Conservation (phyloP, 1,140 invertebrate genomes). For the Hycleus cichorii region DNA sequence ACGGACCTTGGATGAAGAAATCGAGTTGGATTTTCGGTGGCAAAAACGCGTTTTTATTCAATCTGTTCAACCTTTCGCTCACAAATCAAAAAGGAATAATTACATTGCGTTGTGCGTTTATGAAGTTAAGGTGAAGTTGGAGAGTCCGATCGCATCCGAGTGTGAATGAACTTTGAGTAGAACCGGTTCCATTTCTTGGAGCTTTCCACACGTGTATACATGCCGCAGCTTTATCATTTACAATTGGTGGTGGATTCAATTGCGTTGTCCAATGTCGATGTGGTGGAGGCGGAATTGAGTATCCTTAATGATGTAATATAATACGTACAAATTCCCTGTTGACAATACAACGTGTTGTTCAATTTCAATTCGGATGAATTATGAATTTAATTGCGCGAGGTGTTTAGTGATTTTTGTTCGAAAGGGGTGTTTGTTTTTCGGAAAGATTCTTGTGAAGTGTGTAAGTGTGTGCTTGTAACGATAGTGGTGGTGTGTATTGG, state of each 20-base stretch:
- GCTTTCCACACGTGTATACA: constrained; percentile 25
- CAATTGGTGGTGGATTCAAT: background rate
- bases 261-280: background rate
- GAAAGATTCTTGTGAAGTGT: background rate
- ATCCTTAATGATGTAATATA: background rate
- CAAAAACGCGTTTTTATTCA: no score
- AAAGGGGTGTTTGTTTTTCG: background rate
- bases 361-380: background rate
- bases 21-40: background rate
- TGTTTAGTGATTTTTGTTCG: background rate
- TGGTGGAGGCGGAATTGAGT: background rate
- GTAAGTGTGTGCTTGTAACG: no score
- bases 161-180: constrained; percentile 29
- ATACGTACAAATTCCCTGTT: background rate
- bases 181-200: constrained; percentile 27
- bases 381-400: background rate
- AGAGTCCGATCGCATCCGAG: constrained; percentile 21
- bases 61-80: background rate
- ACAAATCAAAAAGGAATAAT: constrained; percentile 22
- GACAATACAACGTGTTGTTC: background rate
- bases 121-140: constrained; percentile 11
- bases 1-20: no score
- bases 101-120: constrained; percentile 20
- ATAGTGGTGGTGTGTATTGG: background rate
- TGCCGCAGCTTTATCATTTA: background rate